phyloP scores from a whole-genome alignment of 2,888 invertebrate genomes.

The Platycnemis pennipes region DNA sequence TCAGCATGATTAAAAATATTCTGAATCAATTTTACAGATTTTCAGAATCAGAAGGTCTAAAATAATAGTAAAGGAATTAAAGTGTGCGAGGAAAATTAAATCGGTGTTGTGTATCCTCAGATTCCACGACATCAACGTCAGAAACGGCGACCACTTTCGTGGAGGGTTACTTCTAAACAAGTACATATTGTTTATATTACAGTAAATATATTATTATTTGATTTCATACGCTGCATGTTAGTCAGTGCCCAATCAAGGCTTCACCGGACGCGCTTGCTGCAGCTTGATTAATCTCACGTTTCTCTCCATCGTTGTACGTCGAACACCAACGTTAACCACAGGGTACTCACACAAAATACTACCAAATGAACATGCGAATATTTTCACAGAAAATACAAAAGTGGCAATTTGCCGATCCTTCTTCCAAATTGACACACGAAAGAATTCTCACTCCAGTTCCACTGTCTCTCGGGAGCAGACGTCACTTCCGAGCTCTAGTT shows the following conservation, averaged over 20 bases:
- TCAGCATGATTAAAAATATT: too few species aligned
- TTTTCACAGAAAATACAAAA: constrained; percentile 7
- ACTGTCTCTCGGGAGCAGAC: too few species aligned
- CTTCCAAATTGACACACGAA: not conserved
- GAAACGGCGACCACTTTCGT: not conserved
- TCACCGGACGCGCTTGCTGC: not conserved
- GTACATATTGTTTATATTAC: constrained; percentile 2
- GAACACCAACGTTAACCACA: not conserved
- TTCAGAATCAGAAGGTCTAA: too few species aligned
- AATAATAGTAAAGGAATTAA: not conserved
- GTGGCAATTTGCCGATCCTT: not conserved
- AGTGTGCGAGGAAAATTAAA: not conserved
- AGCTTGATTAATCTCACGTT: not conserved
- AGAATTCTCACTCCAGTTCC: not conserved
- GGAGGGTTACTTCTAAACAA: not conserved
- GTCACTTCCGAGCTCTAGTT: too few species aligned
- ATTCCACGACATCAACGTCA: not conserved
- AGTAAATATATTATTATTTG: not conserved
- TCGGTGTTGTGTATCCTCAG: not conserved
- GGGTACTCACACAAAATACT: not conserved
- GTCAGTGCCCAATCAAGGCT: not conserved
- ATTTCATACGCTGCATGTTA: not conserved
- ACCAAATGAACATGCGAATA: not conserved
- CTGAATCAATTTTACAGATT: too few species aligned
- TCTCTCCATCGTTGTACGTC: not conserved